A percentile compares a stretch with the other conserved stretches of the same genome.
phyloP scores from a whole-genome alignment of 2,113 vertebrate species.

The Hiodon tergisus region DNA sequence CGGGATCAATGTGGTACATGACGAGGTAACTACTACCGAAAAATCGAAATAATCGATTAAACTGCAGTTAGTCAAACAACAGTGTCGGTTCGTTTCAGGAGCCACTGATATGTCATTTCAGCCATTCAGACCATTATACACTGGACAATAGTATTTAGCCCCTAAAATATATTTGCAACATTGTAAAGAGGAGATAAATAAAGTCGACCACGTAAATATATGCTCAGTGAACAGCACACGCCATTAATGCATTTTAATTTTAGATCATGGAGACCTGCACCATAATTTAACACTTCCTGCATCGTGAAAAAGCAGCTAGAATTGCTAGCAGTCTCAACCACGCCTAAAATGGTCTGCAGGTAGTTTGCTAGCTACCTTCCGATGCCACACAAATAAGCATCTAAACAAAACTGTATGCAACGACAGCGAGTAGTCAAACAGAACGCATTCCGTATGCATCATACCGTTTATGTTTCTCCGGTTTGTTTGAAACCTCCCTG shows the following conservation, averaged over 20 bases:
- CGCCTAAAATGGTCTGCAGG: constrained; percentile 43
- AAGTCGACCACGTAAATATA: too few species aligned
- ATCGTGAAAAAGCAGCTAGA: constrained; percentile 10
- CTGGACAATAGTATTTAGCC: too few species aligned
- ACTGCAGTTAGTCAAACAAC: too few species aligned
- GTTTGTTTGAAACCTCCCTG: neutral
- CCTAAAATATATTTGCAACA: too few species aligned
- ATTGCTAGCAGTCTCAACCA: constrained; percentile 47
- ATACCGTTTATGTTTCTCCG: neutral
- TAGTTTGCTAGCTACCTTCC: constrained; percentile 26
- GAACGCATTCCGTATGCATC: neutral
- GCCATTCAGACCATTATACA: too few species aligned
- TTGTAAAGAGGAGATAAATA: too few species aligned
- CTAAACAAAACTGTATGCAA: constrained; percentile 13
- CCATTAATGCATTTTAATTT: neutral
- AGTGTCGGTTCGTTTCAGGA: too few species aligned
- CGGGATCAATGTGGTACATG: too few species aligned
- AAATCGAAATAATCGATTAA: too few species aligned
- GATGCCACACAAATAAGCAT: constrained; percentile 36
- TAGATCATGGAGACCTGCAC: constrained; percentile 39
- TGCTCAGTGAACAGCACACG: neutral
- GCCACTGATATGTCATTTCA: too few species aligned
- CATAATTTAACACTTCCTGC: constrained; percentile 56
- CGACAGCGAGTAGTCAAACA: neutral
- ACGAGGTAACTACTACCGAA: too few species aligned